Evolutionary conservation across 2,113 vertebrate species (phyloP), one percentile per base, ranked within the genome.

Genomic region (Festucalex cinctus): DNA sequence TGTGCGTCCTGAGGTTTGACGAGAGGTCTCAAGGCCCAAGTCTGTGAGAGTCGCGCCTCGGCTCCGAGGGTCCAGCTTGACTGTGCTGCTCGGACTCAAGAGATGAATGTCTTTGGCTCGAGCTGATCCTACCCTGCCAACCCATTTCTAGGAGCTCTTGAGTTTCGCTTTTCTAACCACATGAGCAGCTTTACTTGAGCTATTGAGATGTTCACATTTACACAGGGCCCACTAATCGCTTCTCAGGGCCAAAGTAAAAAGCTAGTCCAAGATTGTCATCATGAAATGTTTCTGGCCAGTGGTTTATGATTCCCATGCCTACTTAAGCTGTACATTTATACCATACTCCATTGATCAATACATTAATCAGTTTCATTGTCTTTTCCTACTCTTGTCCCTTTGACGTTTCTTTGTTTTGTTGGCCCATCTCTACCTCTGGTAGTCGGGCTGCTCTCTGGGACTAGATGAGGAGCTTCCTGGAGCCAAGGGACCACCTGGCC

Each of bases 341-440:
- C 48, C 36, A 24, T 49, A 65, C 22, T 70, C 54, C 62, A 51
- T 54, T 28, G 20, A 26, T 69, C 24, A 54, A 16, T 49, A 73
- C 37, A 24, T 20, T 22, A 6, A 68, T 43, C 6, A 22, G 59
- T 51, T 74, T 63, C 39, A 35, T 57, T 46, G n/a, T 28, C n/a
- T 41, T 32, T 35, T 28, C 53, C 32, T 59, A 36, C 66, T 7
- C 56, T 57, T 37, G 28, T 56, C 36, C 37, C 26, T 68, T 49
- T 32, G 44, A 19, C 22, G 28, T 24, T 20, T 43, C 62, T 54
- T 70, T 63, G 43, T 71, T 76, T 68, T 63, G 67, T 62, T 60
- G 5, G 10, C 62, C 71, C 63, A 74, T 82, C 75, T 90, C 86
- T 91, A 92, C 88, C 91, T 91, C 79, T 91, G 91, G 83, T 90